Evolutionary conservation across 2,797 vertebrate genomes (phyloP).

Genomic region (Distichodus sexfasciatus): DNA sequence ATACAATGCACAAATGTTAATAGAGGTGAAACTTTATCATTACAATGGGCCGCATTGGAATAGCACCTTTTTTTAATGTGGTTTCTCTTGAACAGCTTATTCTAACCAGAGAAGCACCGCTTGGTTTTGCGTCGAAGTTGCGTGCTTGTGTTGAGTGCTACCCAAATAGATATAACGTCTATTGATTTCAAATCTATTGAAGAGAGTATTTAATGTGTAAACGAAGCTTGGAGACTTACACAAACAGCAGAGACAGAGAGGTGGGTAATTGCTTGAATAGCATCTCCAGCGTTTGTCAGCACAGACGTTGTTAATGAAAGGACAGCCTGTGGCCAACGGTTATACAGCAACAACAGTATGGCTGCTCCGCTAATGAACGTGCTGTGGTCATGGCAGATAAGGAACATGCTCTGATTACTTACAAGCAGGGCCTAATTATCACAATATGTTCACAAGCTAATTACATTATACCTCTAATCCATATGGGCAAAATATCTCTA

Average conservation of each 20-base stretch:
- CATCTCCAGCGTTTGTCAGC: background rate
- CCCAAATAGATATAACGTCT: too few relatives aligned
- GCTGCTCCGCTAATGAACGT: constrained; percentile 21
- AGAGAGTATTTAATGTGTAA: background rate
- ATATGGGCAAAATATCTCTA: background rate
- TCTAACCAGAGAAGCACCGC: too few relatives aligned
- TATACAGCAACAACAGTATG: constrained; percentile 31
- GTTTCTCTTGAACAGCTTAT: too few relatives aligned
- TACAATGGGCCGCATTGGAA: too few relatives aligned
- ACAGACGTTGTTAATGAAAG: constrained; percentile 15
- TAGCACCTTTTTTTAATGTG: too few relatives aligned
- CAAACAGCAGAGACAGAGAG: background rate
- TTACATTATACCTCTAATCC: background rate
- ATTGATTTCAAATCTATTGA: too few relatives aligned
- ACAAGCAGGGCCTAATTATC: constrained; percentile 1
- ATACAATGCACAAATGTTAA: too few relatives aligned
- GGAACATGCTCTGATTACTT: background rate
- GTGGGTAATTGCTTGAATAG: background rate
- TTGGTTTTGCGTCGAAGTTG: too few relatives aligned
- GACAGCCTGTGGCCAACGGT: constrained; percentile 7
- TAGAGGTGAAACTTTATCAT: too few relatives aligned
- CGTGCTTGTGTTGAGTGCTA: too few relatives aligned
- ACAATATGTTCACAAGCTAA: background rate
- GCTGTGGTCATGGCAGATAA: constrained; percentile 2
- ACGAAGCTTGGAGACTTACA: background rate